These are phyloP conservation scores for Heliconius hermathena DNA, from an alignment of 1,140 invertebrate species.

Conservation along the genomic window DNA sequence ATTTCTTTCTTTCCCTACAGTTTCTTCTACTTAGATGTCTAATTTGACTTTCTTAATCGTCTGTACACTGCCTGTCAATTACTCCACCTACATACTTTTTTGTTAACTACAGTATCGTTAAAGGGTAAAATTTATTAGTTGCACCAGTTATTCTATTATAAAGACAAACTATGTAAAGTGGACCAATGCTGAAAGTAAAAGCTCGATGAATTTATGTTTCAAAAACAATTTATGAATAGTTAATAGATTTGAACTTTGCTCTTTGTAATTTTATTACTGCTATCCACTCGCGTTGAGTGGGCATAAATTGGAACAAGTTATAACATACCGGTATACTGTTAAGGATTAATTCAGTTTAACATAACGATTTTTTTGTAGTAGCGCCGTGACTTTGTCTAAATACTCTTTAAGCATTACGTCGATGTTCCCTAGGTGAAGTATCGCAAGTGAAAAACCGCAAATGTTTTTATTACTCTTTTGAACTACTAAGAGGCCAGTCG, in stretches of 20 bases:
- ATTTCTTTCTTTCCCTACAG: no score
- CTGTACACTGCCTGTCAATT: no score
- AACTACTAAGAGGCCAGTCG: no score
- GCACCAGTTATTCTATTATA: not conserved
- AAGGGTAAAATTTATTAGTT: not conserved
- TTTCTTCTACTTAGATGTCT: no score
- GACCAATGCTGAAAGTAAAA: not conserved
- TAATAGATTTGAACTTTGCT: not conserved
- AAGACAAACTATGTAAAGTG: not conserved
- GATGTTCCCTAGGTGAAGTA: no score
- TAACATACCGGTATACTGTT: not conserved
- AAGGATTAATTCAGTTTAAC: not conserved
- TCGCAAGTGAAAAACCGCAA: no score
- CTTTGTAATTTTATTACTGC: conserved; percentile 13
- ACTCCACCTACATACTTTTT: no score
- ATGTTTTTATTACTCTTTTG: no score
- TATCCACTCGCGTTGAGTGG: not conserved
- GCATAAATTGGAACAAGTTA: not conserved
- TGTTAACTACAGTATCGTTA: not conserved
- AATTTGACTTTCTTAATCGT: no score
- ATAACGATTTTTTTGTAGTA: not conserved
- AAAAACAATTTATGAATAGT: conserved; percentile 7
- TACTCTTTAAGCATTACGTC: not conserved
- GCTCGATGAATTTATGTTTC: not conserved
- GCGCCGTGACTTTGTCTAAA: not conserved